Evolutionary conservation across 2,113 vertebrate species (phyloP).

Genomic region (Epinephelus moara): DNA sequence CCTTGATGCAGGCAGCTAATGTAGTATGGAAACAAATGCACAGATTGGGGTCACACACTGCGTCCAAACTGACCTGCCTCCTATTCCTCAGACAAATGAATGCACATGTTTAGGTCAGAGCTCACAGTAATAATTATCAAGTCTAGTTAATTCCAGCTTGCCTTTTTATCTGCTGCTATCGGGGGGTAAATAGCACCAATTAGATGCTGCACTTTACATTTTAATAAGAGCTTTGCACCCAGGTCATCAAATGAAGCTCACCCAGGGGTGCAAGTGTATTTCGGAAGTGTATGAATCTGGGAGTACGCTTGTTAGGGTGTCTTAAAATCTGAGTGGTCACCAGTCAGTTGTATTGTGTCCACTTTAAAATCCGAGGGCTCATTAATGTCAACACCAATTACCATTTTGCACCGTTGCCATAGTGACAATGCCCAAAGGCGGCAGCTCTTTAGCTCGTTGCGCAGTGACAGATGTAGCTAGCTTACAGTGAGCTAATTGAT

Average conservation of each 20-base stretch:
- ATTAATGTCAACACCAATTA: not conserved
- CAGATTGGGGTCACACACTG: not conserved
- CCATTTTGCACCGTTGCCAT: slow-evolving; percentile 5
- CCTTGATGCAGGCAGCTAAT: no score
- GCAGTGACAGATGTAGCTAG: not conserved
- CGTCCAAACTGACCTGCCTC: slow-evolving; percentile 6
- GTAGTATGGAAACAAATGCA: not conserved
- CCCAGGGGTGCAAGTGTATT: slow-evolving; percentile 1
- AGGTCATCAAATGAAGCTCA: slow-evolving; percentile 38
- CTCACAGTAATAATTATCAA: slow-evolving; percentile 22
- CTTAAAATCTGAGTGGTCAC: not conserved
- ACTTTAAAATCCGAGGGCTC: slow-evolving; percentile 4
- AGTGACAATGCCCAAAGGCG: slow-evolving; percentile 5
- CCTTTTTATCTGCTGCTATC: slow-evolving; percentile 37
- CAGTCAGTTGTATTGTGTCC: slow-evolving; percentile 19
- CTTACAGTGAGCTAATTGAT: not conserved
- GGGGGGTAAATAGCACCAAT: slow-evolving; percentile 17
- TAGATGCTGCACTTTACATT: slow-evolving; percentile 30
- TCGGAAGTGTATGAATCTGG: slow-evolving; percentile 29
- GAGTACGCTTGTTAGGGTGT: slow-evolving; percentile 6
- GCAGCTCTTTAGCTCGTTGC: not conserved
- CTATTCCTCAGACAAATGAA: slow-evolving; percentile 10
- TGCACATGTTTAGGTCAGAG: slow-evolving; percentile 5
- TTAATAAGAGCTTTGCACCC: slow-evolving; percentile 33
- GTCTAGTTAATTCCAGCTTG: slow-evolving; percentile 6